Conservation (phyloP, 1,140 invertebrate genomes). For the Drosophila tani region DNA sequence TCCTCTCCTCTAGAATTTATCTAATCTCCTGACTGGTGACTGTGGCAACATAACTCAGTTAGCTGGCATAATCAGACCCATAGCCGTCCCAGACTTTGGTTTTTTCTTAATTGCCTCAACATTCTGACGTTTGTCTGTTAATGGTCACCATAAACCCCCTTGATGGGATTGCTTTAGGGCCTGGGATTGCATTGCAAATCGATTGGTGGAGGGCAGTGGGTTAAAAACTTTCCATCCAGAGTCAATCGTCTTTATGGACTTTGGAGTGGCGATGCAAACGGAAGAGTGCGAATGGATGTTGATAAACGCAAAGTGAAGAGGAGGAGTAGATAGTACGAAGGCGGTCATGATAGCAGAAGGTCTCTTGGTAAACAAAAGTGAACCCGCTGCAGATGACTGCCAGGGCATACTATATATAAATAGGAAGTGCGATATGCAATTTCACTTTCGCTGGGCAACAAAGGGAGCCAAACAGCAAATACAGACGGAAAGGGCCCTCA, state of each 20-base stretch:
- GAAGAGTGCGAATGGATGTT: constrained; percentile 2
- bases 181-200: constrained; percentile 32
- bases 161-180: constrained; percentile 27
- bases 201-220: constrained; percentile 24
- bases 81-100: constrained; percentile 17
- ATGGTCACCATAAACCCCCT: constrained; percentile 26
- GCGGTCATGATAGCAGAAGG: constrained; percentile 9
- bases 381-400: background rate
- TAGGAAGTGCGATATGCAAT: constrained; percentile 37
- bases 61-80: constrained; percentile 16
- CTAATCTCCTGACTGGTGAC: constrained; percentile 14
- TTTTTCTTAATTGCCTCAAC: constrained; percentile 25
- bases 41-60: constrained; percentile 8
- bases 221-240: constrained; percentile 51
- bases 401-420: background rate
- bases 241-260: constrained; percentile 26
- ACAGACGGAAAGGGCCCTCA: constrained; percentile 3
- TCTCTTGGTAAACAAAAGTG: constrained; percentile 26
- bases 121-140: constrained; percentile 27
- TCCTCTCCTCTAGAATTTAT: background rate
- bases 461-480: constrained; percentile 12
- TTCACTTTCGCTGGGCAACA: constrained; percentile 24
- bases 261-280: constrained; percentile 14
- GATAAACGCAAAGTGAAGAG: constrained; percentile 21
- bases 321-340: constrained; percentile 20